Base-by-base conservation (phyloP, 2,797 vertebrate genomes). In the Crenuchus spilurus region DNA sequence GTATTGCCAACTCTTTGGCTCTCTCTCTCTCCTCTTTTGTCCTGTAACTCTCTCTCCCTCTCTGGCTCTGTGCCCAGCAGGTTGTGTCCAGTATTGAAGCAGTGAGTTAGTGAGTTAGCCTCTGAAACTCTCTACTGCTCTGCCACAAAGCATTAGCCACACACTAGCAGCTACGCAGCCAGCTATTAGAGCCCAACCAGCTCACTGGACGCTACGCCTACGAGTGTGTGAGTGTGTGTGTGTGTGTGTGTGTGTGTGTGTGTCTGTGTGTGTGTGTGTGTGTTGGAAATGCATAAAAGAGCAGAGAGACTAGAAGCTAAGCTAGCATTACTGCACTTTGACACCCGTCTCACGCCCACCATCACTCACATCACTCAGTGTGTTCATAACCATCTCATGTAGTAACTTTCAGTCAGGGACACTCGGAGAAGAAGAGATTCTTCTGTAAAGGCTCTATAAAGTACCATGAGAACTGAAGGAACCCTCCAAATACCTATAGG, bases 141-240 rank as follows among this genome's bases (percentile, higher is more conserved):
- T 91, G 90, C 88, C 90, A 91, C 86, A 85, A 77, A 87, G 87
- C 86, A 88, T 92, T 92, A 92, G 87, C 87, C 79, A 78, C 88
- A 87, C 81, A 85, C 87, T 89, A 90, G 88, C 87, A 82, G 75
- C 84, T 81, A 84, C 41, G 64, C 49, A 60, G n/a, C 10, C 52
- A 60, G 14, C 26, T 54, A 28, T 52, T 28, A 54, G 13, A 54
- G 26, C 14, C 6, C 6, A 54, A 54, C 13, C 51, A 30, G 14
- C 14, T 54, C 13, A 31, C 51, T 30, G 51, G 26, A 54, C 28
- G 18, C 1, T 30, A 7, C 2, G 28, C 51, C 51, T 30, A 28
- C 4, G 1, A 14, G 46, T 10, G 20, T n/a, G 3, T 9, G 20
- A 13, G 51, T 54, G 26, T 54, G 51, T 31, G 26, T 16, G 26